These are phyloP conservation scores for Melanerpes formicivorus DNA, from an alignment of 2,113 vertebrate species.

Conservation along the genomic window DNA sequence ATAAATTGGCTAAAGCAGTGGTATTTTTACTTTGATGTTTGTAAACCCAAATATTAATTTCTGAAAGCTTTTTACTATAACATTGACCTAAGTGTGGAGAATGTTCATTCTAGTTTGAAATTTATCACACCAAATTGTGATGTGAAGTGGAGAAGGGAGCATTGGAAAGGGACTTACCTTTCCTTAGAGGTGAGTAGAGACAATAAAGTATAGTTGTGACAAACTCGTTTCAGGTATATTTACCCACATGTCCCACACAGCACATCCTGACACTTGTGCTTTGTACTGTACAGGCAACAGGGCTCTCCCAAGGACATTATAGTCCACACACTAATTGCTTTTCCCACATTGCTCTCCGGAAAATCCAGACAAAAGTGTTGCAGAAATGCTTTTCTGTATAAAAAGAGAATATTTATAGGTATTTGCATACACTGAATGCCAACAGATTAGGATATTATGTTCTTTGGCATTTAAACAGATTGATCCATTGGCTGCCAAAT, in stretches of 20 bases:
- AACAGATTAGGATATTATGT: not conserved
- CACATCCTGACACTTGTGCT: not conserved
- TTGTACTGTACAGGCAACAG: not conserved
- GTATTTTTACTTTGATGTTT: not conserved
- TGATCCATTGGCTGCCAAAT: not conserved
- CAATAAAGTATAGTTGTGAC: not conserved
- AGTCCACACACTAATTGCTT: not conserved
- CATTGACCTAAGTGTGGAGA: not conserved
- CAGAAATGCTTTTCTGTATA: not conserved
- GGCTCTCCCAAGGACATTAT: not conserved
- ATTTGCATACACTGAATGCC: not conserved
- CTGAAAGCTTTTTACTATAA: not conserved
- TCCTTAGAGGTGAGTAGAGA: not conserved
- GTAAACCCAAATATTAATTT: not conserved
- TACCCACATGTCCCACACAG: not conserved
- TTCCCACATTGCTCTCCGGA: not conserved
- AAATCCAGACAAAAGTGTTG: not conserved
- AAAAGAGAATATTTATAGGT: not conserved
- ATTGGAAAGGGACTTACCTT: not conserved
- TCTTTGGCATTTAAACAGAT: constrained; percentile 1
- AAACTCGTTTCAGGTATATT: not conserved
- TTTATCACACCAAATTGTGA: not conserved
- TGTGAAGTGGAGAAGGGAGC: not conserved
- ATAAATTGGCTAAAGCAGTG: not conserved
- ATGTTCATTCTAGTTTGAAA: not conserved